Base-by-base conservation (phyloP, 2,113 vertebrate genomes). In the Boleophthalmus pectinirostris region DNA sequence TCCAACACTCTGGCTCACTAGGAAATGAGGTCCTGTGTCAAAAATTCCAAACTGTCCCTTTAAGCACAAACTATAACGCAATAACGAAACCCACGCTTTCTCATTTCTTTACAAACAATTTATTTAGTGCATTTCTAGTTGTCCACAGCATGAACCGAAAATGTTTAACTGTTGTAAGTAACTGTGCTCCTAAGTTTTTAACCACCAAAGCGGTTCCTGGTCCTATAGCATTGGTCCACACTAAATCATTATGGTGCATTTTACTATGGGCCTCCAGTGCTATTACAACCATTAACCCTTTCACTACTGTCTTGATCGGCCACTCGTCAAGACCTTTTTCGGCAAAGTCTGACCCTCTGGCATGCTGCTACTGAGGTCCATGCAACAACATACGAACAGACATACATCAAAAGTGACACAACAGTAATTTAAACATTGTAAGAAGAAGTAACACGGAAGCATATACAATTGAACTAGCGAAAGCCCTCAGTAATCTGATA, bases 321-420 rank as follows among this genome's bases (percentile, higher is more conserved):
- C 79, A 86, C 84, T 87, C 82, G 4, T 1, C 12, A 81, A 67
- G 73, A 82, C 85, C 24, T 33, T 29, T 9, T 18, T 9, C 25
- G 58, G 25, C 53, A 49, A 68, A 73, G 71, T 54, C 56, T 74
- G 79, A 85, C 88, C 85, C 71, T 88, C 70, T 15, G 9, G 89
- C 90, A 92, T 92, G 90, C 90, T 89, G 90, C 88, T 91, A 90
- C 85, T 88, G 85, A 88, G 87, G 85, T 86, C 87, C 90, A 92
- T 91, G 90, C 90, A 90, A 90, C 89, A 76, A 87, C 77, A 87
- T 87, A 88, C 86, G 71, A 72, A 70, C 73, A 67, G 84, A 86
- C 82, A 83, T 82, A 79, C 82, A 23, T 82, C 82, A 73, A 64
- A 86, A 68, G 66, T 82, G 87, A 82, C 20, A 87, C 88, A 66